Base-by-base conservation (phyloP, 1,140 invertebrate genomes). In the Drosophila novamexicana region DNA sequence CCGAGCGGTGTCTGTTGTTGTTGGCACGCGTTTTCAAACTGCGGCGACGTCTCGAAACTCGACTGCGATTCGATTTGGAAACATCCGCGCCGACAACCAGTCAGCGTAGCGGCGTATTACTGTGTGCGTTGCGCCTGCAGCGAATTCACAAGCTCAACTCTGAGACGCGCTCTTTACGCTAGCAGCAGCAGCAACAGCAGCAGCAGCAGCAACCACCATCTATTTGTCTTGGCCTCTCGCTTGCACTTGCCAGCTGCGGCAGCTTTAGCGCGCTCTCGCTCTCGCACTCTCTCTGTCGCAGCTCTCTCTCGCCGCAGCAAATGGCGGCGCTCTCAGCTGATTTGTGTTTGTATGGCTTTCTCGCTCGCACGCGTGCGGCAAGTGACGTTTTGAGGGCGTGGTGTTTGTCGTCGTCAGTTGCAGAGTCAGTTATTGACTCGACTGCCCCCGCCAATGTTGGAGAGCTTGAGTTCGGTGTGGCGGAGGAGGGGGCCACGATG, bases 241-340 rank as follows among this genome's bases (percentile, higher is more conserved):
- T 75, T 70, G 50, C 57, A 57, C 71, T 45, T 32, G 54, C 22
- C 16, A 1, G 37, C 16, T 29, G 22, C 3, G 12, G 5, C 16
- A 29, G 39, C 47, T n/a, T 37, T n/a, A 16, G 59, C 8, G 57
- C 34, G 32, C 67, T 70, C 62, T 32, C 52, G 49, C 32, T 53
- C 63, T 29, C 75, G 86, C 34, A 29, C 63, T 37, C 79, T 61
- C 45, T 36, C 36, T 50, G 36, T 9, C 52, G 10, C 39, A 8
- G 18, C 50, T 53, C 57, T 78, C 74, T 72, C 68, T 72, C 39
- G 53, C 29, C 22, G 53, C 67, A 56, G 76, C 83, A 88, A 88
- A 88, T 88, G 83, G 83, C 83, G 83, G 79, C 77, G 80, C 84
- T 88, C 84, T 88, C 83, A 83, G 84, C 85, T 79, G 79, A 85